phyloP scores from a whole-genome alignment of 2,113 vertebrate species.

The Acrocephalus kingi region DNA sequence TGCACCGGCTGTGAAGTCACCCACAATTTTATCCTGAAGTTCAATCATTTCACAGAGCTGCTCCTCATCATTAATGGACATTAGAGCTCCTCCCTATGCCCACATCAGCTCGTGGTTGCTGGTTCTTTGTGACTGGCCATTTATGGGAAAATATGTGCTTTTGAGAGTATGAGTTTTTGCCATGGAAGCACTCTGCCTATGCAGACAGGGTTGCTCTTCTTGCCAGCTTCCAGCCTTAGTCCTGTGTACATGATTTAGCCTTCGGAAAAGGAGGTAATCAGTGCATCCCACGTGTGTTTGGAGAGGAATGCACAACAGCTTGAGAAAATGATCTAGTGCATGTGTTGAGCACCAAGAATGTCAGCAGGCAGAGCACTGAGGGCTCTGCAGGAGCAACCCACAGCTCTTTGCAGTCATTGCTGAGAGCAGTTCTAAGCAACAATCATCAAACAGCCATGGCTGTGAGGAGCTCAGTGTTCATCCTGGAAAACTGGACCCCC shows the following conservation, averaged over 20 bases:
- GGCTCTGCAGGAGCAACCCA: neutral
- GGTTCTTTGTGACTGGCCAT: constrained; percentile 31
- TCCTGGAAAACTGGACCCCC: neutral
- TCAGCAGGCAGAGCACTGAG: neutral
- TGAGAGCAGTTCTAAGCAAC: neutral
- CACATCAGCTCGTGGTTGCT: neutral
- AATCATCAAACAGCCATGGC: neutral
- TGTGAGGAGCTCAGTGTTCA: neutral
- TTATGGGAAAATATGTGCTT: constrained; percentile 64
- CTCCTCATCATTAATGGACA: neutral
- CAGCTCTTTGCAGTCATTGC: neutral
- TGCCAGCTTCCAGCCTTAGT: neutral
- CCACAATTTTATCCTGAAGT: neutral
- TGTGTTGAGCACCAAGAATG: neutral
- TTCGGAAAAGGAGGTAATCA: neutral
- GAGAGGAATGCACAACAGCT: neutral
- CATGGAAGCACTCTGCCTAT: neutral
- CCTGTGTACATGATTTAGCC: neutral
- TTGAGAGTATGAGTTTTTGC: neutral
- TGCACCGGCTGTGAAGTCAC: neutral
- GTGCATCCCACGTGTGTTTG: neutral
- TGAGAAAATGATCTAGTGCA: neutral
- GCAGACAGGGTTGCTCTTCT: neutral
- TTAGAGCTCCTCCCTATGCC: neutral
- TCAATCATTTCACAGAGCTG: neutral